Evolutionary conservation across 2,113 vertebrate genomes (phyloP), one percentile per base, ranked within the genome.

Genomic region (Myiozetetes cayanensis): DNA sequence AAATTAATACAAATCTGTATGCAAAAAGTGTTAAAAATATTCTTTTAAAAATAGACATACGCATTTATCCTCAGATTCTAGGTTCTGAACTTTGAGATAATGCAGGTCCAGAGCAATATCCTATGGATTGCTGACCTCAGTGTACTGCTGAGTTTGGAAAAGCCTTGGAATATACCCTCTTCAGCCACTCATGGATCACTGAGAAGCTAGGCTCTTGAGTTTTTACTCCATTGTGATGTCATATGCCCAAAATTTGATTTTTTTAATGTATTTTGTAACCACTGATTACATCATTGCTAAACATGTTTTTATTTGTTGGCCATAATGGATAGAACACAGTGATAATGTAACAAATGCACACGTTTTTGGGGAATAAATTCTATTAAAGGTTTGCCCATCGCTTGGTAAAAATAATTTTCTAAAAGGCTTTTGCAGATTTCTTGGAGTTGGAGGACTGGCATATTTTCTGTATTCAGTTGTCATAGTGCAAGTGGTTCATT

Each of bases 331-430:
- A 33, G 12, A 53, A 37, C 21, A 70, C 47, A 68, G 53, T 46
- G 58, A 8, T 33, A 53, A 37, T 7, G 7, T 59, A 46, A 56
- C 12, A 72, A 44, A 63, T 23, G 6, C 11, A n/a, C n/a, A 59
- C 1, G 0, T 46, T 65, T 30, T 55, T 28, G 3, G 1, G 1
- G 25, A 14, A 55, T 2, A 55, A 72, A 22, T 67, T 37, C 1
- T 59, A 8, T 49, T 72, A 15, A 43, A 53, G 5, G 3, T 35
- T 84, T 80, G 3, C 5, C 6, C 19, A 4, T 50, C 79, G 23
- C 5, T 39, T 79, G 12, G 7, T 50, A 49, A n/a, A 85, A 77
- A 28, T 24, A 21, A 12, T n/a, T 70, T 68, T 35, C 14, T 62
- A 22, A 41, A 28, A 44, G 15, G 0, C 21, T 73, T 67, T 53